phyloP scores from a whole-genome alignment of 2,797 vertebrate genomes.

The Nothura maculosa region DNA sequence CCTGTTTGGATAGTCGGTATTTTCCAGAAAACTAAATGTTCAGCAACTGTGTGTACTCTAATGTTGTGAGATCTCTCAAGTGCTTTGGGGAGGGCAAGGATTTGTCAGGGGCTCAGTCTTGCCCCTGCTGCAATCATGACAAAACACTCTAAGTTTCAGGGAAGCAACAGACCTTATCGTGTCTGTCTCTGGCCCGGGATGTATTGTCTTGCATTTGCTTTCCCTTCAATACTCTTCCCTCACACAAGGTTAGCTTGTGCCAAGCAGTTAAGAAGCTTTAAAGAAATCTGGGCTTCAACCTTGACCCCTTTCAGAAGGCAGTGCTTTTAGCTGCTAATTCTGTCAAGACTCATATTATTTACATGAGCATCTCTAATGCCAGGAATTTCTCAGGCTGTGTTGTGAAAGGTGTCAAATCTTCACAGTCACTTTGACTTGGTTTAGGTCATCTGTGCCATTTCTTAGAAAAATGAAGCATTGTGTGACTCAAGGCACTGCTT shows the following conservation, averaged over 20 bases:
- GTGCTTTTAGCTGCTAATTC: background rate
- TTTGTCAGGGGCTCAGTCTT: background rate
- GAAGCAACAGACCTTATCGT: background rate
- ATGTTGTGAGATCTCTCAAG: background rate
- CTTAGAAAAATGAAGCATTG: background rate
- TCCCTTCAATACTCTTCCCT: background rate
- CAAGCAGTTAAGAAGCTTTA: background rate
- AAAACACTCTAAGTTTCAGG: background rate
- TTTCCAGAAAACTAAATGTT: background rate
- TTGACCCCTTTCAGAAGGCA: background rate
- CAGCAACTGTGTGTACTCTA: background rate
- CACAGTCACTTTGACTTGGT: background rate
- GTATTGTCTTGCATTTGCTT: background rate
- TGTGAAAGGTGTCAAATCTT: background rate
- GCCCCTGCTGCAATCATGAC: background rate
- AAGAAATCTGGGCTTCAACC: background rate
- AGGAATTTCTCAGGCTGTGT: background rate
- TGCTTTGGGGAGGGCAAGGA: accelerated
- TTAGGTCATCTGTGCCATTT: background rate
- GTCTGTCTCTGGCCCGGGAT: background rate
- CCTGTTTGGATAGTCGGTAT: background rate
- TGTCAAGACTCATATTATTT: background rate
- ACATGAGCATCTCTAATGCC: background rate
- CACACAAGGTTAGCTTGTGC: background rate
- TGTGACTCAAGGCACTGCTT: background rate